A percentile compares a stretch with the other conserved stretches of the same genome.
These are phyloP conservation scores for Amiota mariae DNA, from an alignment of 2,888 invertebrate genomes.

Conservation along the genomic window DNA sequence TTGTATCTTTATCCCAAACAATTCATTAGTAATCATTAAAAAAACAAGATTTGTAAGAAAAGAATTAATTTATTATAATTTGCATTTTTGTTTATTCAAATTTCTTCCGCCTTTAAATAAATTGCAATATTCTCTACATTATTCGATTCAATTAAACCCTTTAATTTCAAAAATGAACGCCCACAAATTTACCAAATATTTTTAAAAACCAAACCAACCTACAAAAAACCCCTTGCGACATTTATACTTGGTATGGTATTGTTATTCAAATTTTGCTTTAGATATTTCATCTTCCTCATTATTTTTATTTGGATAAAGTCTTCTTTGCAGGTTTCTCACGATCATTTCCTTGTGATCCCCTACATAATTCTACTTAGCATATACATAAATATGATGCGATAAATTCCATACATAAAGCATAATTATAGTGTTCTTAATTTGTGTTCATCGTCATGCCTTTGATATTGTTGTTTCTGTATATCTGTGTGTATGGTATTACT, in stretches of 20 bases:
- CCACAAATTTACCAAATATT: slow-evolving; percentile 67
- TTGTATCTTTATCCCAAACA: no score
- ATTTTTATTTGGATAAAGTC: not conserved
- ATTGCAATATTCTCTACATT: not conserved
- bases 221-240: slow-evolving; percentile 31
- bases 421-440: slow-evolving; percentile 55
- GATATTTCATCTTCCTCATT: not conserved
- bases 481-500: not conserved
- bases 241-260: slow-evolving; percentile 37
- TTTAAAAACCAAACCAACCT: slow-evolving; percentile 64
- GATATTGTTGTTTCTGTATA: not conserved
- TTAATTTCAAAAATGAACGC: slow-evolving; percentile 47
- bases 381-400: not conserved
- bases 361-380: slow-evolving; percentile 3
- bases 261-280: slow-evolving; percentile 54
- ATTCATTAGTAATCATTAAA: no score
- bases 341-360: slow-evolving; percentile 31
- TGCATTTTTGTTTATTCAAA: no score
- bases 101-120: not conserved
- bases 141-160: slow-evolving; percentile 9
- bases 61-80: no score
- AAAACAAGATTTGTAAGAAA: no score
- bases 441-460: not conserved
- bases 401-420: slow-evolving; percentile 31
- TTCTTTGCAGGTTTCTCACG: slow-evolving; percentile 54